Conservation (phyloP, 2,113 vertebrate genomes). For the Hippocampus comes region DNA sequence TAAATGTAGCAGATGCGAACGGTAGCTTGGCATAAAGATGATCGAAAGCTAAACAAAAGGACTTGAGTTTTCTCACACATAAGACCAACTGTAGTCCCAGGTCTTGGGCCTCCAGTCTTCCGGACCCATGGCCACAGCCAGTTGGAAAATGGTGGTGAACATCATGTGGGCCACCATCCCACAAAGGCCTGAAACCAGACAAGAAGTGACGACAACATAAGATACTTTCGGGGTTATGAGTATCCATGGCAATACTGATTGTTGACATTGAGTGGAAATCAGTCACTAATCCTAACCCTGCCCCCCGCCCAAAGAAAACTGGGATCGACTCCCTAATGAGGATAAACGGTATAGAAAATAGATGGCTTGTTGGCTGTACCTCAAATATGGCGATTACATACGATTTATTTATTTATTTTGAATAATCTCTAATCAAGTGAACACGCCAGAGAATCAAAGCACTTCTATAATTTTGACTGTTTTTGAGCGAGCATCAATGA, state of each 20-base stretch:
- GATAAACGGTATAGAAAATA: background rate
- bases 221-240: background rate
- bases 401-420: background rate
- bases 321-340: background rate
- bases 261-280: background rate
- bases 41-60: background rate
- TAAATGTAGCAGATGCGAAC: background rate
- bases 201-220: background rate
- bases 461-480: background rate
- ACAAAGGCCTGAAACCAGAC: conserved; percentile 78
- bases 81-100: conserved; percentile 98
- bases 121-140: conserved; percentile 88
- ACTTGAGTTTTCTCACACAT: conserved; percentile 86
- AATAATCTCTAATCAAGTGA: background rate
- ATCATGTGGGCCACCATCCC: conserved; percentile 98
- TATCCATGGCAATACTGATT: background rate
- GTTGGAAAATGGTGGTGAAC: conserved; percentile 94
- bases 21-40: background rate
- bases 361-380: background rate
- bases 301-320: background rate
- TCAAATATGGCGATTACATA: background rate
- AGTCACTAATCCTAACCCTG: background rate
- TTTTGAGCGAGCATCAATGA: background rate
- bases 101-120: conserved; percentile 95
- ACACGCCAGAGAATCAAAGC: background rate